Evolutionary conservation across 2,797 vertebrate genomes (phyloP).

Genomic region (Gadopsis marmoratus): DNA sequence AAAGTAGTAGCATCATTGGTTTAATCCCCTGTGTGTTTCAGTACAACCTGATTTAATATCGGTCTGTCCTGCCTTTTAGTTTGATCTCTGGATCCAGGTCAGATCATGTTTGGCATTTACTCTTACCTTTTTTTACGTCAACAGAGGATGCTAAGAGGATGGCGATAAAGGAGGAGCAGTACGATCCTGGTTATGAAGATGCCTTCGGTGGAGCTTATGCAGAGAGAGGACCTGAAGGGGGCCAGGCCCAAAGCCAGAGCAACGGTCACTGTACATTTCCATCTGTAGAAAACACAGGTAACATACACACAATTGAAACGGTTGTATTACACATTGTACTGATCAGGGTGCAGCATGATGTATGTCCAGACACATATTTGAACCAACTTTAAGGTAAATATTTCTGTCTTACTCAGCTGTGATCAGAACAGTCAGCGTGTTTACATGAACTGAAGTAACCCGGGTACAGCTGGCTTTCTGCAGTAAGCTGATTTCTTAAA

Average conservation of each 20-base stretch:
- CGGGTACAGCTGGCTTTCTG: neutral
- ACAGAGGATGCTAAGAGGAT: constrained; percentile 97
- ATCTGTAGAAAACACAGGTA: constrained; percentile 84
- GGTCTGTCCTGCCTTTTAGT: neutral
- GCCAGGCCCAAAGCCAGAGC: constrained; percentile 49
- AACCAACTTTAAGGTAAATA: neutral
- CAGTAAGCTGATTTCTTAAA: neutral
- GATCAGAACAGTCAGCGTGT: neutral
- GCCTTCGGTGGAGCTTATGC: constrained; percentile 90
- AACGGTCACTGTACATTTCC: constrained; percentile 88
- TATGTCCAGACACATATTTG: neutral
- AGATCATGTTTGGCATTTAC: neutral
- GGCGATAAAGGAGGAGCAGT: constrained; percentile 97
- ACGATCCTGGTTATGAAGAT: constrained; percentile 96
- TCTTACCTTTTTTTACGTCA: neutral
- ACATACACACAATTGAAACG: neutral
- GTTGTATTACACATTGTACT: too few species aligned
- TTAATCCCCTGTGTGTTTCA: neutral
- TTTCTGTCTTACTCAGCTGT: neutral
- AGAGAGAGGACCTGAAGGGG: constrained; percentile 72
- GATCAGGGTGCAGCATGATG: neutral
- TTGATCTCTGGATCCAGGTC: neutral
- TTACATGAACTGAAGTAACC: neutral
- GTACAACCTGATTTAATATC: neutral
- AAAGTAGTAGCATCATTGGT: neutral